A percentile compares a stretch with the other conserved stretches of the same genome.
These are phyloP conservation scores for Aplocera efformata DNA, from an alignment of 2,888 invertebrate species.

Conservation along the genomic window DNA sequence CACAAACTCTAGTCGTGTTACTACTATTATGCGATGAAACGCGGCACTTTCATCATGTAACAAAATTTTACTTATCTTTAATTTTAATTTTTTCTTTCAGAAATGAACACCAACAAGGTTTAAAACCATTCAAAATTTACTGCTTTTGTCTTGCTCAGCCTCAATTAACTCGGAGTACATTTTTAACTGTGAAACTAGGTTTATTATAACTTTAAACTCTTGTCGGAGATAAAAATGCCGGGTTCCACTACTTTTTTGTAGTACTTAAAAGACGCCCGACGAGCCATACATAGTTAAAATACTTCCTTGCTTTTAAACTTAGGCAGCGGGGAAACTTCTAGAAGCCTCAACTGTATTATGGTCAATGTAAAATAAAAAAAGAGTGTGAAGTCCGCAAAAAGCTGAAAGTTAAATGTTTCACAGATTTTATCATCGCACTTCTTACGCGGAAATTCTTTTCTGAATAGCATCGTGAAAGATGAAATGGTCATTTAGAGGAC, in stretches of 20 bases:
- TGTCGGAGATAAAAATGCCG: slow-evolving; percentile 12
- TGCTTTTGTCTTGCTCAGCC: neutral
- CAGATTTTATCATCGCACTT: slow-evolving; percentile 46
- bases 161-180: slow-evolving; percentile 1
- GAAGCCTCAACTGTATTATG: slow-evolving; percentile 52
- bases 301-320: slow-evolving; percentile 48
- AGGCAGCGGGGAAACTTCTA: slow-evolving; percentile 39
- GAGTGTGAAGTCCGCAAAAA: slow-evolving; percentile 46
- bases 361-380: slow-evolving; percentile 52
- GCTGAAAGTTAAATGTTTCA: slow-evolving; percentile 59
- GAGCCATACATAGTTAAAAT: slow-evolving; percentile 37
- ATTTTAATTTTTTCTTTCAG: too few relatives aligned
- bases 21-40: too few relatives aligned
- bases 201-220: slow-evolving; percentile 20
- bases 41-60: neutral
- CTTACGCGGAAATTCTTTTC: slow-evolving; percentile 33
- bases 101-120: too few relatives aligned
- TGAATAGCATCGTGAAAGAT: slow-evolving; percentile 35
- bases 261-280: slow-evolving; percentile 22
- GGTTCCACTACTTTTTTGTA: slow-evolving; percentile 23
- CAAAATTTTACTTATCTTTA: too few relatives aligned
- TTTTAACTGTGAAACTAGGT: slow-evolving; percentile 10
- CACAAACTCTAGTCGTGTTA: too few relatives aligned
- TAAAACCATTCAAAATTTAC: too few relatives aligned
- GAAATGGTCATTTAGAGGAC: slow-evolving; percentile 31